Conservation (phyloP, 2,888 invertebrate species). For the Isoperla grammatica region DNA sequence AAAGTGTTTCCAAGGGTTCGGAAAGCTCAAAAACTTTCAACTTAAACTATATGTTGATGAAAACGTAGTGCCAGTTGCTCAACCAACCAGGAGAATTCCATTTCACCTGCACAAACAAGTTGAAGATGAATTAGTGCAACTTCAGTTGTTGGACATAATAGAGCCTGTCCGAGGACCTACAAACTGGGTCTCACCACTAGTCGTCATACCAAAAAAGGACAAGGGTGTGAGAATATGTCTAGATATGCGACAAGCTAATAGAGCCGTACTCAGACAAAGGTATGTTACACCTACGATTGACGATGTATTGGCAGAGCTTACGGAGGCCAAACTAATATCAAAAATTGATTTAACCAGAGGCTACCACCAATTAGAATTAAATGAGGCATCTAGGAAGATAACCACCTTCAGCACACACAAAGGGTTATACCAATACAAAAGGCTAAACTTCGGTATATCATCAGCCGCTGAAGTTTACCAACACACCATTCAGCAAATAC, state of each 20-base stretch:
- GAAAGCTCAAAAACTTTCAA: neutral
- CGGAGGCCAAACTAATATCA: neutral
- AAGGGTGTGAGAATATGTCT: conserved; percentile 1
- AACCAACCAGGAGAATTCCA: neutral
- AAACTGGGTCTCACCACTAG: neutral
- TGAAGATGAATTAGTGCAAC: neutral
- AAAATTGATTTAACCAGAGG: conserved; percentile 1
- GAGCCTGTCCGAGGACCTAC: neutral
- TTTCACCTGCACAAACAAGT: neutral
- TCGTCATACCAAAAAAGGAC: neutral
- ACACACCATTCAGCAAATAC: neutral
- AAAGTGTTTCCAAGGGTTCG: neutral
- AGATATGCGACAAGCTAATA: conserved; percentile 4
- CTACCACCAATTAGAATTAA: conserved; percentile 5
- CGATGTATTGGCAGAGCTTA: neutral
- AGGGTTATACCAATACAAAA: neutral
- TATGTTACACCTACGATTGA: conserved; percentile 8
- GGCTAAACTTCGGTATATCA: neutral
- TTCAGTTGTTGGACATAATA: neutral
- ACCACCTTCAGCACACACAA: neutral
- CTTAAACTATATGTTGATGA: neutral
- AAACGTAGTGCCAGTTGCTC: neutral
- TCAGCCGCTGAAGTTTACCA: neutral
- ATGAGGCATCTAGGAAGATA: neutral
- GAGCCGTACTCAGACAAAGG: neutral